phyloP scores from a whole-genome alignment of 2,113 vertebrate genomes.

The Pongo abelii region DNA sequence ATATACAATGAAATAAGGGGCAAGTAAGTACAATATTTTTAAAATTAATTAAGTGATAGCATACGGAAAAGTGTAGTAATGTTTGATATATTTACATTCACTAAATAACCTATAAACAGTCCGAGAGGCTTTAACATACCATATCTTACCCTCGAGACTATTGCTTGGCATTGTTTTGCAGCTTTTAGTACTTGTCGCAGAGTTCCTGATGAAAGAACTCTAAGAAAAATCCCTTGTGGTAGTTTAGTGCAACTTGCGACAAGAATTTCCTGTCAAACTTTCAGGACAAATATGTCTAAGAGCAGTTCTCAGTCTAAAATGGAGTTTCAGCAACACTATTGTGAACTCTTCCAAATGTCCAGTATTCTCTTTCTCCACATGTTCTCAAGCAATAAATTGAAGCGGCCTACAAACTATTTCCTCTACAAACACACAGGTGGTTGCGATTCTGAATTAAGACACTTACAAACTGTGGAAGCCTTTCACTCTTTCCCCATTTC shows the following conservation, averaged over 20 bases:
- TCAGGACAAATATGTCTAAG: neutral
- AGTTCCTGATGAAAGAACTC: neutral
- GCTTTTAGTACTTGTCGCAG: neutral
- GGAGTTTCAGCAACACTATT: neutral
- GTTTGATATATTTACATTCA: neutral
- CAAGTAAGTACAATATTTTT: neutral
- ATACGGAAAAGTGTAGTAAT: neutral
- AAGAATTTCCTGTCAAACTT: neutral
- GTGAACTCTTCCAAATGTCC: neutral
- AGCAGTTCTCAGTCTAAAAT: neutral
- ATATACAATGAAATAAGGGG: neutral
- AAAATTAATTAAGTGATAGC: neutral
- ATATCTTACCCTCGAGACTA: neutral
- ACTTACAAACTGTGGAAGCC: neutral
- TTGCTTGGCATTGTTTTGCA: neutral
- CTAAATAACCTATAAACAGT: neutral
- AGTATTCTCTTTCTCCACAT: neutral
- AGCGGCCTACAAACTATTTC: no score
- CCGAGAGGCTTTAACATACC: neutral
- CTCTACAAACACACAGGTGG: neutral
- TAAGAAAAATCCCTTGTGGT: neutral
- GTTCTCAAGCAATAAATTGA: neutral
- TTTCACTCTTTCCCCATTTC: fast-evolving
- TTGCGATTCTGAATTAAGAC: neutral
- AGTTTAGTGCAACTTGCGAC: neutral